Evolutionary conservation across 2,797 vertebrate genomes (phyloP).

Genomic region (Ctenochaetus hawaiiensis): DNA sequence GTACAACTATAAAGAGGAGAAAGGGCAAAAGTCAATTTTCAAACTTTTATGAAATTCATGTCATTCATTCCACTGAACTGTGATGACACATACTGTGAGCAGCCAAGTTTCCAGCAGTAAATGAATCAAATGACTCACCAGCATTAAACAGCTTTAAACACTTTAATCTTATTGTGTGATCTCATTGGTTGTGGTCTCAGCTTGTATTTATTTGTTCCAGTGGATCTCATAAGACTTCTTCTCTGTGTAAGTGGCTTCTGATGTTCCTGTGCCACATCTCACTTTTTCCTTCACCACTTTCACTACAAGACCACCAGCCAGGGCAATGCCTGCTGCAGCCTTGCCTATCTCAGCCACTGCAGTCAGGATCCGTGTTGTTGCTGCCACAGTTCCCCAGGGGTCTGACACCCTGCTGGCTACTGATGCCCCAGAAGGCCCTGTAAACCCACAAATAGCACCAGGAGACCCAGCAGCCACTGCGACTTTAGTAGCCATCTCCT

Average conservation of each 20-base stretch:
- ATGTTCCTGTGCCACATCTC: constrained; percentile 45
- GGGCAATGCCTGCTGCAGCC: constrained; percentile 72
- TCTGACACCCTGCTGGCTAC: constrained; percentile 28
- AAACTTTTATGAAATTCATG: too few species aligned
- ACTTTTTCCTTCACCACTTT: constrained; percentile 84
- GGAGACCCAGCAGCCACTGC: constrained; percentile 34
- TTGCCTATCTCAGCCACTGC: constrained; percentile 79
- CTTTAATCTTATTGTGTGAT: neutral
- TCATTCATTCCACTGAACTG: too few species aligned
- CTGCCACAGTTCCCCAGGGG: constrained; percentile 36
- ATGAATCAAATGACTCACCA: neutral
- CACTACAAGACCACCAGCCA: constrained; percentile 80
- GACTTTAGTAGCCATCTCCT: constrained; percentile 32
- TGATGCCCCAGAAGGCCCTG: constrained; percentile 18
- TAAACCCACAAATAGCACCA: constrained; percentile 21
- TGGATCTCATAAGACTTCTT: constrained; percentile 81
- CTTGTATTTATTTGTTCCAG: constrained; percentile 80
- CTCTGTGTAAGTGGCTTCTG: constrained; percentile 69
- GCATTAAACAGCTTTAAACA: neutral
- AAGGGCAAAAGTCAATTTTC: too few species aligned
- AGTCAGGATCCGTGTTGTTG: constrained; percentile 55
- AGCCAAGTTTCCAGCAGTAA: too few species aligned
- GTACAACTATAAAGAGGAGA: too few species aligned
- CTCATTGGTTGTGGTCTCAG: neutral
- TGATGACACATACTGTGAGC: too few species aligned